Conservation (phyloP, 2,888 invertebrate genomes). For the Lymantria monacha region DNA sequence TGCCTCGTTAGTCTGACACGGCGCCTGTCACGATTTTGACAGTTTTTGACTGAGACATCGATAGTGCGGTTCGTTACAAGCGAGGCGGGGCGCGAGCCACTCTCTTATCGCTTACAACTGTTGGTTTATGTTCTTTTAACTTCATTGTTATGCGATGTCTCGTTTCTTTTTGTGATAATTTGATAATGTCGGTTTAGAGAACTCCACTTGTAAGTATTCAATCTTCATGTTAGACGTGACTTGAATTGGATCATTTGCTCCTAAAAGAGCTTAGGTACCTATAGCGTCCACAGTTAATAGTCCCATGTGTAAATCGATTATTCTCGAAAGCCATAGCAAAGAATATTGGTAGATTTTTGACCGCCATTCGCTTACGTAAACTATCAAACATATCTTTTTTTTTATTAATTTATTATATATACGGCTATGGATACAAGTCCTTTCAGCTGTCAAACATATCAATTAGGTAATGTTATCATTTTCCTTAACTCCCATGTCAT, state of each 20-base stretch:
- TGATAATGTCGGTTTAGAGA: slow-evolving; percentile 46
- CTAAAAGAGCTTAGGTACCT: slow-evolving; percentile 23
- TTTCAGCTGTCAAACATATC: slow-evolving; percentile 15
- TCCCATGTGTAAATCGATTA: slow-evolving; percentile 2
- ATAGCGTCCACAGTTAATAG: slow-evolving; percentile 18
- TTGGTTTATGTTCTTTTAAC: slow-evolving; percentile 72
- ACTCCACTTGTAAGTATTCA: slow-evolving; percentile 37
- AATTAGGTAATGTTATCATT: not conserved
- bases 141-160: slow-evolving; percentile 61
- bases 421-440: too few relatives aligned
- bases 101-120: slow-evolving; percentile 67
- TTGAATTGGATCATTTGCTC: slow-evolving; percentile 33
- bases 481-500: slow-evolving; percentile 2
- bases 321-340: not conserved
- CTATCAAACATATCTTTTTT: slow-evolving; percentile 15
- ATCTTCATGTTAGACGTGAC: slow-evolving; percentile 35
- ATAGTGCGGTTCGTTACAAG: slow-evolving; percentile 75
- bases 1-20: slow-evolving; percentile 78
- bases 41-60: slow-evolving; percentile 82
- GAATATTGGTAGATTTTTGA: slow-evolving; percentile 1
- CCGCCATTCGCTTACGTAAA: slow-evolving; percentile 9
- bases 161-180: slow-evolving; percentile 54
- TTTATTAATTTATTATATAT: too few relatives aligned
- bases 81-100: slow-evolving; percentile 59
- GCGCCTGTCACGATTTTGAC: slow-evolving; percentile 79